These are phyloP conservation scores for Knipowitschia caucasica DNA, from an alignment of 2,797 vertebrate genomes.

Conservation along the genomic window DNA sequence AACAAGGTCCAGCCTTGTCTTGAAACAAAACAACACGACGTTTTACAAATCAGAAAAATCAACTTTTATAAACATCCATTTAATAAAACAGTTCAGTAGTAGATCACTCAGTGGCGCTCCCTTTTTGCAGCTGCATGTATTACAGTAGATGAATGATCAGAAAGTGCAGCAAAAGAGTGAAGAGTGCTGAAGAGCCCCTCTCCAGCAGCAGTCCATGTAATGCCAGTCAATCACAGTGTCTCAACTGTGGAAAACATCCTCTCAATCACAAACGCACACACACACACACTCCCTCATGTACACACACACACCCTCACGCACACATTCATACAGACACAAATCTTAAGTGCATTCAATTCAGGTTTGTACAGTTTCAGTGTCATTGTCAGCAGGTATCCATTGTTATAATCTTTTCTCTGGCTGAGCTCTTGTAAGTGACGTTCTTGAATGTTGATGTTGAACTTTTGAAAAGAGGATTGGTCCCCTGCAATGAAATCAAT, in stretches of 20 bases:
- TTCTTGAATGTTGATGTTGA: slow-evolving; percentile 98
- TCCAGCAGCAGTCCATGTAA: slow-evolving; percentile 58
- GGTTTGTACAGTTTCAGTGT: slow-evolving; percentile 29
- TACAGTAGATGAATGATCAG: slow-evolving; percentile 31
- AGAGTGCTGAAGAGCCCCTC: slow-evolving; percentile 38
- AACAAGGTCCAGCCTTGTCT: slow-evolving; percentile 76
- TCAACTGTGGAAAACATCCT: slow-evolving; percentile 27
- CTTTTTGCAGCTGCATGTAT: slow-evolving; percentile 29
- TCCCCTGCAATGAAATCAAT: slow-evolving; percentile 77
- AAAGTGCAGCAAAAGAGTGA: slow-evolving; percentile 54
- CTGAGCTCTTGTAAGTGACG: slow-evolving; percentile 87
- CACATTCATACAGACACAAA: slow-evolving; percentile 15
- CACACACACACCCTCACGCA: slow-evolving; percentile 17
- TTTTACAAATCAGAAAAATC: slow-evolving; percentile 28
- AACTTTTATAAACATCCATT: slow-evolving; percentile 46
- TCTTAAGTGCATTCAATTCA: slow-evolving; percentile 49
- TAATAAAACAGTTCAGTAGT: slow-evolving; percentile 61
- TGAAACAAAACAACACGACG: slow-evolving; percentile 43
- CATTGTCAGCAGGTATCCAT: slow-evolving; percentile 50
- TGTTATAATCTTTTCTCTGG: slow-evolving; percentile 73
- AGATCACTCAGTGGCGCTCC: slow-evolving; percentile 37
- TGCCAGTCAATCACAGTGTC: slow-evolving; percentile 39
- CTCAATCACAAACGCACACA: slow-evolving; percentile 17
- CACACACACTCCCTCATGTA: slow-evolving; percentile 14
- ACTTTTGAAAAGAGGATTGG: slow-evolving; percentile 93